Percentiles rank a stretch among this genome's conserved stretches.
Evolutionary conservation across 1,140 invertebrate genomes (phyloP).

Genomic region (Ctenoplectra terminalis): DNA sequence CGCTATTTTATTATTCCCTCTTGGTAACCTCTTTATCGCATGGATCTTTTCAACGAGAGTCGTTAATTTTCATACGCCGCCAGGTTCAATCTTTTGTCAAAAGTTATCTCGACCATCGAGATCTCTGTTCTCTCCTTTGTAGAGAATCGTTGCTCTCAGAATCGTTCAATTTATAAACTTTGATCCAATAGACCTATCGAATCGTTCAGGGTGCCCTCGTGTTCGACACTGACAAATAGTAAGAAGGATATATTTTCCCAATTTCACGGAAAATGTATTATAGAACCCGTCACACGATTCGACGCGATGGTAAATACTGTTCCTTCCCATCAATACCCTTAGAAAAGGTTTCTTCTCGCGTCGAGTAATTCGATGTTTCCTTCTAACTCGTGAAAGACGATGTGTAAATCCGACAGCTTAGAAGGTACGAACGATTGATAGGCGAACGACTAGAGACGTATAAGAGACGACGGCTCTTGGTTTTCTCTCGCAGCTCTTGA

Average conservation of each 20-base stretch:
- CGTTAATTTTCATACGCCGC: neutral
- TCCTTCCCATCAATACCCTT: neutral
- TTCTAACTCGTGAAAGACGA: neutral
- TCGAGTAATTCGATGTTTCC: conserved; percentile 15
- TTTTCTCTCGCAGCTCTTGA: neutral
- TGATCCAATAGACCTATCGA: neutral
- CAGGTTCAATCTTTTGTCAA: neutral
- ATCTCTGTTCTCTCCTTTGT: neutral
- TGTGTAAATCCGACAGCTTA: neutral
- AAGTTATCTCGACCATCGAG: neutral
- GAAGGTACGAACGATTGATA: neutral
- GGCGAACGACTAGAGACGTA: neutral
- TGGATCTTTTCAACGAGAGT: too few relatives aligned
- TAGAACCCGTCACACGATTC: neutral
- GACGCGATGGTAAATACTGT: conserved; percentile 20
- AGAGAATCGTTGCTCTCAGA: neutral
- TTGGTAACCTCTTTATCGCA: neutral
- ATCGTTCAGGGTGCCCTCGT: neutral
- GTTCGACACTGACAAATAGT: conserved; percentile 14
- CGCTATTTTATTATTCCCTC: neutral
- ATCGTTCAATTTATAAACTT: conserved; percentile 10
- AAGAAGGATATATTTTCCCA: neutral
- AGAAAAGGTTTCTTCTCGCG: neutral
- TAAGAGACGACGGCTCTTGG: neutral
- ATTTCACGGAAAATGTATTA: neutral